These are phyloP conservation scores for Zaprionus gabonicus DNA, from an alignment of 1,140 invertebrate genomes.

Conservation along the genomic window DNA sequence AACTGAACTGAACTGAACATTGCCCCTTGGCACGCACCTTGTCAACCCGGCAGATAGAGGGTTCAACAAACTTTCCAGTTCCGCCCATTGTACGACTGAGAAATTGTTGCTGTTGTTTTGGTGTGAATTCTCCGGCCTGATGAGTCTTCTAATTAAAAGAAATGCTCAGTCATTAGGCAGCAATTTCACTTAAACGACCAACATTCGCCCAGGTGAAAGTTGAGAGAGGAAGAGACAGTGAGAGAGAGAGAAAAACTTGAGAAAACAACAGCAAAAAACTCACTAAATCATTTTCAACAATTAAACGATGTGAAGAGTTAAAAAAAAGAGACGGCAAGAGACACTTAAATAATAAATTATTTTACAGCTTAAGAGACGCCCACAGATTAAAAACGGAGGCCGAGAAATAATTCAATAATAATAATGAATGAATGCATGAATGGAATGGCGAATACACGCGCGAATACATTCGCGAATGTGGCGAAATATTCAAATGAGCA, in stretches of 20 bases:
- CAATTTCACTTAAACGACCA: constrained; percentile 69
- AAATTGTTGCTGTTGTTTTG: constrained; percentile 33
- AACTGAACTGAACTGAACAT: constrained; percentile 14
- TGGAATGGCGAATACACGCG: not conserved
- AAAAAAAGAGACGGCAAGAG: constrained; percentile 21
- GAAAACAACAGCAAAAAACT: constrained; percentile 44
- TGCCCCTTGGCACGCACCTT: constrained; percentile 46
- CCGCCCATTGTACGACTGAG: constrained; percentile 42
- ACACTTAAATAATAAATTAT: constrained; percentile 70
- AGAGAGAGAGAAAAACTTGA: constrained; percentile 38
- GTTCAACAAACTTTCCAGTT: constrained; percentile 61
- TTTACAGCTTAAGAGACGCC: constrained; percentile 51
- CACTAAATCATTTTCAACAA: constrained; percentile 64
- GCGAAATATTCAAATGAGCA: constrained; percentile 20
- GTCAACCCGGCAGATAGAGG: constrained; percentile 28
- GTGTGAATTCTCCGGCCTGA: constrained; percentile 45
- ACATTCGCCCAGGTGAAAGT: constrained; percentile 67
- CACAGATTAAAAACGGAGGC: constrained; percentile 44
- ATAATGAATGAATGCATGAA: constrained; percentile 44
- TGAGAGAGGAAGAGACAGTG: constrained; percentile 16
- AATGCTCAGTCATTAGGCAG: constrained; percentile 77
- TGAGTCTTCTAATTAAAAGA: constrained; percentile 76
- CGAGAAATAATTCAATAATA: constrained; percentile 46
- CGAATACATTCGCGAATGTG: constrained; percentile 35
- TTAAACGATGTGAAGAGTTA: constrained; percentile 57